Conservation (phyloP, 2,797 vertebrate genomes). For the Crax fasciolata region DNA sequence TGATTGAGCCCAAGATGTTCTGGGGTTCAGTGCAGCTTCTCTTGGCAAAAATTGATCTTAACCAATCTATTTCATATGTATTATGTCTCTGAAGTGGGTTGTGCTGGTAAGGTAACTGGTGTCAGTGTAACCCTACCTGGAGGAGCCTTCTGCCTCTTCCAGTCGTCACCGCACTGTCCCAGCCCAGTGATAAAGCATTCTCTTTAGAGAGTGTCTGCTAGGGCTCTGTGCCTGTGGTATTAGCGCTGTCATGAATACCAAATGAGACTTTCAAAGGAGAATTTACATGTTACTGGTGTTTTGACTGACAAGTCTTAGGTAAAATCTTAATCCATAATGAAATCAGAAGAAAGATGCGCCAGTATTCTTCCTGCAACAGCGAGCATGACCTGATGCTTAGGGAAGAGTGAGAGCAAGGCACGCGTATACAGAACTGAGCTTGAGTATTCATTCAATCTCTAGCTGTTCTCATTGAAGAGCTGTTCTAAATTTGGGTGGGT, state of each 20-base stretch:
- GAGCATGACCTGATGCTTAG: background rate
- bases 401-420: background rate
- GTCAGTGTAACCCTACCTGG: background rate
- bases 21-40: background rate
- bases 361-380: background rate
- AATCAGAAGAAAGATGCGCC: background rate
- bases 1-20: background rate
- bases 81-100: background rate
- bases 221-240: background rate
- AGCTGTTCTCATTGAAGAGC: background rate
- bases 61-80: background rate
- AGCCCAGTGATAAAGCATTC: background rate
- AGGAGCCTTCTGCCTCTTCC: background rate
- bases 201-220: background rate
- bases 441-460: background rate
- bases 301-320: background rate
- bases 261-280: background rate
- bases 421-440: background rate
- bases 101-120: background rate
- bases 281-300: background rate
- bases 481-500: background rate
- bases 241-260: background rate
- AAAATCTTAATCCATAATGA: background rate
- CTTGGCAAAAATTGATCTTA: background rate
- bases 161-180: background rate